Percentiles rank a stretch among this genome's conserved stretches.
Evolutionary conservation across 2,888 invertebrate species (phyloP).

Genomic region (Oligia strigilis): DNA sequence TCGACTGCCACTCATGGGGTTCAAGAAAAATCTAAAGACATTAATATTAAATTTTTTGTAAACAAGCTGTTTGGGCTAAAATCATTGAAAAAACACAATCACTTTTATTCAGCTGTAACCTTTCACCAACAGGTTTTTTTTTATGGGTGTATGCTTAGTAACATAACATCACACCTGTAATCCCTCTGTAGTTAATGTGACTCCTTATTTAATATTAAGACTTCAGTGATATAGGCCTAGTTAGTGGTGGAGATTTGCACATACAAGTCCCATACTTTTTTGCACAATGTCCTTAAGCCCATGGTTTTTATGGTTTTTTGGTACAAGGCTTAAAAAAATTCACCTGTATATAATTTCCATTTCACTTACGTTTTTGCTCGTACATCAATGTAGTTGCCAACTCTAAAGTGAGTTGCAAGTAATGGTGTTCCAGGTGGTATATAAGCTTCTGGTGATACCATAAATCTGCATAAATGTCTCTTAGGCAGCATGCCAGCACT

Average conservation of each 20-base stretch:
- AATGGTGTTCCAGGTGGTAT: slow-evolving; percentile 97
- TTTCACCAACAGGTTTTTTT: neutral
- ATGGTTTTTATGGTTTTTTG: neutral
- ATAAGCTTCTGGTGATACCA: slow-evolving; percentile 95
- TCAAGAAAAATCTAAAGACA: neutral
- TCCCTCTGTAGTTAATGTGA: neutral
- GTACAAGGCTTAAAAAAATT: neutral
- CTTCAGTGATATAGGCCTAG: neutral
- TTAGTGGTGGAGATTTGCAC: neutral
- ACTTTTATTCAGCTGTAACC: neutral
- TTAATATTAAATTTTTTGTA: too few relatives aligned
- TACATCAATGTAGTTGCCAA: slow-evolving; percentile 97
- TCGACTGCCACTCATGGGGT: neutral
- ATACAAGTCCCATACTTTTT: neutral
- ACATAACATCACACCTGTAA: neutral
- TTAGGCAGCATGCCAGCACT: slow-evolving; percentile 98
- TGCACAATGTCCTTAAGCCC: neutral
- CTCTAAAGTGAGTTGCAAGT: slow-evolving; percentile 95
- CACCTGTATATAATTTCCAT: neutral
- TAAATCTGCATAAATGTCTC: slow-evolving; percentile 94
- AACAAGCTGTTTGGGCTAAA: too few relatives aligned
- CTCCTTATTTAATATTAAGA: neutral
- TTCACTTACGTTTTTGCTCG: slow-evolving; percentile 96
- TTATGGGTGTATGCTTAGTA: neutral
- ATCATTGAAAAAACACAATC: too few relatives aligned